phyloP scores from a whole-genome alignment of 2,113 vertebrate species.

The Balaeniceps rex region DNA sequence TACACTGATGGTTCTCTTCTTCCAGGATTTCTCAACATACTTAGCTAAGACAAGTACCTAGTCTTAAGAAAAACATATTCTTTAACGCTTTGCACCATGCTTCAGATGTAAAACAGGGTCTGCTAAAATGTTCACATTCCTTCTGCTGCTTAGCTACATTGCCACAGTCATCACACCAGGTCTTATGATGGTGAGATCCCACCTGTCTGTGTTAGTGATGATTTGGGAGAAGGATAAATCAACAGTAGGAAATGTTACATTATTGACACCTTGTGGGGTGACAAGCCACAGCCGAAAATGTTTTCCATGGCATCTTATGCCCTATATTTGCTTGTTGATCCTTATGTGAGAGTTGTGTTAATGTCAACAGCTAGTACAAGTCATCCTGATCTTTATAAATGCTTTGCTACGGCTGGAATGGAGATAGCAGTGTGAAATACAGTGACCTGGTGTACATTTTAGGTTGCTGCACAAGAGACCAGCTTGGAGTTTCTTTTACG shows the following conservation, averaged over 20 bases:
- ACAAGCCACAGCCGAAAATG: neutral
- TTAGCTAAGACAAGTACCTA: neutral
- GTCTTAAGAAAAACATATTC: neutral
- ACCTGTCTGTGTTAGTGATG: neutral
- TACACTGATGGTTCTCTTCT: neutral
- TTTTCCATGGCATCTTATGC: neutral
- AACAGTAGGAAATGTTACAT: neutral
- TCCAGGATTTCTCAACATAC: neutral
- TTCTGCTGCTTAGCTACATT: neutral
- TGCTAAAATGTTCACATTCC: neutral
- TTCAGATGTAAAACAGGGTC: neutral
- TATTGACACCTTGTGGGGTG: neutral
- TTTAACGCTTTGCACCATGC: neutral
- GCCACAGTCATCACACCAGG: neutral
- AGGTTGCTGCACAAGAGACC: neutral
- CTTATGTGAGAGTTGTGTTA: neutral
- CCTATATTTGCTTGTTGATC: neutral
- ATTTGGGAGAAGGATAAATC: neutral
- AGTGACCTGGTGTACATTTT: neutral
- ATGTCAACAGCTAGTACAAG: neutral
- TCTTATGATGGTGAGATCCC: neutral
- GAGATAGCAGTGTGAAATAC: neutral
- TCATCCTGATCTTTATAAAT: neutral
- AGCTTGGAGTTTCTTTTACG: neutral
- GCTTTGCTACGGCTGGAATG: neutral